These are phyloP conservation scores for Lithophane ornitopus DNA, from an alignment of 2,888 invertebrate genomes.

Conservation along the genomic window DNA sequence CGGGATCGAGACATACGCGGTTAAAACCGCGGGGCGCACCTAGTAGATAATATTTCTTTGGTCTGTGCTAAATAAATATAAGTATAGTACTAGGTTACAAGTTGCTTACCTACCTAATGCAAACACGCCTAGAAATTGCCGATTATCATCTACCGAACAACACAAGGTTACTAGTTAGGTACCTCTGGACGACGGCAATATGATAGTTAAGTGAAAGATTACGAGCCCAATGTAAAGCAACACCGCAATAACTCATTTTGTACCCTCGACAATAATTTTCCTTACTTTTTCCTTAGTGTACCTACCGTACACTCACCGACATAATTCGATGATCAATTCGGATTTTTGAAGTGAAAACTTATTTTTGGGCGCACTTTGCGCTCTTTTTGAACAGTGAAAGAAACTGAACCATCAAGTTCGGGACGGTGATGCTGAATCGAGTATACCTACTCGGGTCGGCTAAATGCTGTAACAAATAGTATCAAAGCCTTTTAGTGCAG, in stretches of 20 bases:
- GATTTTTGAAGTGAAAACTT: not conserved
- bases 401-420: no score
- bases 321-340: not conserved
- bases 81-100: no score
- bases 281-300: no score
- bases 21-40: no score
- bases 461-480: no score
- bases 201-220: constrained; percentile 33
- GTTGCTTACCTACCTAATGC: not conserved
- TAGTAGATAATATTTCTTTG: no score
- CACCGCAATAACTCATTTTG: constrained; percentile 27
- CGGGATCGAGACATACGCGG: no score
- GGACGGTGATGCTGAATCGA: no score
- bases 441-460: no score
- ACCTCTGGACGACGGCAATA: constrained; percentile 7
- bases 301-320: not conserved
- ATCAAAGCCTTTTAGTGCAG: not conserved
- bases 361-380: no score
- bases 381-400: no score
- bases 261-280: constrained; percentile 5
- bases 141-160: not conserved
- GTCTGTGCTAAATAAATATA: no score
- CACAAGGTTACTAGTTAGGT: not conserved
- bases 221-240: constrained; percentile 18
- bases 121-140: not conserved